Percentiles rank a stretch among this genome's conserved stretches.
phyloP scores from a whole-genome alignment of 2,797 vertebrate genomes.

The Danio kyathit region DNA sequence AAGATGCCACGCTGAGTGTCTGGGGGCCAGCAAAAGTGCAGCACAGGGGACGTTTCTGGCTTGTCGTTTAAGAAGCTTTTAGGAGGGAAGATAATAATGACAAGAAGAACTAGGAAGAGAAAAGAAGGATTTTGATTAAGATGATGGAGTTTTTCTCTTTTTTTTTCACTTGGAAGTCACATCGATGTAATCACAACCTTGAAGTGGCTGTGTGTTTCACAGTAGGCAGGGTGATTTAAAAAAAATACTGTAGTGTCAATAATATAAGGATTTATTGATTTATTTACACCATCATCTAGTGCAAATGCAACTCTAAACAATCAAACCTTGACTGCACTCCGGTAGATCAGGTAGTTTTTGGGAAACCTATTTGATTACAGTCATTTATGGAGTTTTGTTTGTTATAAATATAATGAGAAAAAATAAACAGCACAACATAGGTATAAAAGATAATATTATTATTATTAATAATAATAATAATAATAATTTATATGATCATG shows the following conservation, averaged over 20 bases:
- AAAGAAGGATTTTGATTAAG: conserved; percentile 54
- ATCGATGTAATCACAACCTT: conserved; percentile 22
- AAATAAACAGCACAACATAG: not conserved
- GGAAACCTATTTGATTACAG: not conserved
- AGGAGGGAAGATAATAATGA: conserved; percentile 62
- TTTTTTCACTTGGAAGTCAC: conserved; percentile 26
- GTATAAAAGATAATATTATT: not conserved
- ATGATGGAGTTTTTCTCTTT: conserved; percentile 49
- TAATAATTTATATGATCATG: too few relatives aligned
- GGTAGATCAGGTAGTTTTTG: not conserved
- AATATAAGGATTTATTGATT: not conserved
- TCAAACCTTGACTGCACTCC: not conserved
- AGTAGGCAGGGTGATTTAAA: not conserved
- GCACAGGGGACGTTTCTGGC: not conserved
- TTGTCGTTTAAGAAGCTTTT: conserved; percentile 21
- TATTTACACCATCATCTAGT: not conserved
- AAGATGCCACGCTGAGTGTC: conserved; percentile 39
- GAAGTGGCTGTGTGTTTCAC: conserved; percentile 13
- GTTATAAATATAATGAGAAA: not conserved
- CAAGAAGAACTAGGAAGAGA: conserved; percentile 58
- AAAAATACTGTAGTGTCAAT: not conserved
- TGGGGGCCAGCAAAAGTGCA: conserved; percentile 29
- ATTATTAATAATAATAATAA: too few relatives aligned
- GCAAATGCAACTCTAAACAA: not conserved
- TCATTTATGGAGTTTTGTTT: not conserved